Conservation (phyloP, 2,888 invertebrate species). For the Eustalomyia histrio region DNA sequence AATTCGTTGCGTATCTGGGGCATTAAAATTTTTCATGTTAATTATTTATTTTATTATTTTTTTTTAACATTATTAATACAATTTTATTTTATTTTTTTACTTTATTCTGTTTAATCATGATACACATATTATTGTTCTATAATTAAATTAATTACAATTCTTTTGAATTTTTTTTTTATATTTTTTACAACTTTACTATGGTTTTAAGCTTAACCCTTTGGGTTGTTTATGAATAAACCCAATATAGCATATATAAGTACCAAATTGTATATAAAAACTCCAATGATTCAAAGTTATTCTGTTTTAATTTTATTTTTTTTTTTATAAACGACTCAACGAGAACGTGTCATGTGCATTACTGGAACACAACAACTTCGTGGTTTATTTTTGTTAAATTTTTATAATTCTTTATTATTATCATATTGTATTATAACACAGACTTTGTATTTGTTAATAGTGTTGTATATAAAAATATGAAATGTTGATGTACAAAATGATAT, state of each 20-base stretch:
- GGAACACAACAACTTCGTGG: not conserved
- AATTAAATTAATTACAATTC: constrained; percentile 55
- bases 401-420: not conserved
- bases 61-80: not conserved
- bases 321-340: not conserved
- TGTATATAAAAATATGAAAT: not conserved
- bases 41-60: not conserved
- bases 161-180: constrained; percentile 37
- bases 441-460: constrained; percentile 1
- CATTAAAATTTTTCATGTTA: not conserved
- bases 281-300: not conserved
- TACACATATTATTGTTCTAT: constrained; percentile 36
- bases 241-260: not conserved
- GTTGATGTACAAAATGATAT: constrained; percentile 7
- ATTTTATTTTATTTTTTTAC: not conserved
- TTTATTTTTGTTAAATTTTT: not conserved
- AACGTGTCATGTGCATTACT: constrained; percentile 33
- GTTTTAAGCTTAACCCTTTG: constrained; percentile 47
- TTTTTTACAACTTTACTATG: constrained; percentile 22
- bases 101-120: not conserved
- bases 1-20: not conserved
- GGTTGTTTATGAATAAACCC: not conserved
- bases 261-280: not conserved
- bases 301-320: too few relatives aligned
- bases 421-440: not conserved